phyloP scores from a whole-genome alignment of 2,888 invertebrate genomes.

The Phaonia tiefii region DNA sequence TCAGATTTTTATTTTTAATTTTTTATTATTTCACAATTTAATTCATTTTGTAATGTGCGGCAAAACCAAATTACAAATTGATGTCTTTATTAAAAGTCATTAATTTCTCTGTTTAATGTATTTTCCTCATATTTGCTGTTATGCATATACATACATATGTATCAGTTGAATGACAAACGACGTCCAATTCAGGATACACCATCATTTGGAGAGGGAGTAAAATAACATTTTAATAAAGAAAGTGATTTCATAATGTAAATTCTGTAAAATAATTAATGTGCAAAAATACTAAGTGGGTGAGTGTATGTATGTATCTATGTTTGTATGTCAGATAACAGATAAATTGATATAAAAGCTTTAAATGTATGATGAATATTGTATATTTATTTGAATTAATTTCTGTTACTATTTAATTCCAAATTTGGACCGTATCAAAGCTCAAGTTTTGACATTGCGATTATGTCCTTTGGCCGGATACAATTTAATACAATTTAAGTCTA shows the following conservation, averaged over 20 bases:
- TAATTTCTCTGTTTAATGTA: constrained; percentile 60
- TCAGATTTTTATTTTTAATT: neutral
- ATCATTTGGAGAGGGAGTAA: neutral
- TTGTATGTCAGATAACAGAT: too few species aligned
- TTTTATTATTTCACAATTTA: neutral
- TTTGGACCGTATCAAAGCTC: too few species aligned
- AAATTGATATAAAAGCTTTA: too few species aligned
- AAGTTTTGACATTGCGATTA: too few species aligned
- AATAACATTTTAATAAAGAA: neutral
- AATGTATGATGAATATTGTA: too few species aligned
- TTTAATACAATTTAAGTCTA: too few species aligned
- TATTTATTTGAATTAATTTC: too few species aligned
- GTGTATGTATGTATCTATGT: too few species aligned
- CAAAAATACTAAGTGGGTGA: too few species aligned
- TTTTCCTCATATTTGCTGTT: neutral
- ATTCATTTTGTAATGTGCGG: neutral
- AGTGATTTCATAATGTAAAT: neutral
- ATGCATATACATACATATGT: neutral
- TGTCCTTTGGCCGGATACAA: too few species aligned
- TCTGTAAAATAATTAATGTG: too few species aligned
- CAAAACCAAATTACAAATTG: constrained; percentile 46
- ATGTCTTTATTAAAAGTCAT: constrained; percentile 66
- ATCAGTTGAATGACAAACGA: constrained; percentile 18
- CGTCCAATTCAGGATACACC: neutral
- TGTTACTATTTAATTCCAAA: too few species aligned